Base-by-base conservation (phyloP, 2,888 invertebrate species). In the Pristionchus entomophagus region DNA sequence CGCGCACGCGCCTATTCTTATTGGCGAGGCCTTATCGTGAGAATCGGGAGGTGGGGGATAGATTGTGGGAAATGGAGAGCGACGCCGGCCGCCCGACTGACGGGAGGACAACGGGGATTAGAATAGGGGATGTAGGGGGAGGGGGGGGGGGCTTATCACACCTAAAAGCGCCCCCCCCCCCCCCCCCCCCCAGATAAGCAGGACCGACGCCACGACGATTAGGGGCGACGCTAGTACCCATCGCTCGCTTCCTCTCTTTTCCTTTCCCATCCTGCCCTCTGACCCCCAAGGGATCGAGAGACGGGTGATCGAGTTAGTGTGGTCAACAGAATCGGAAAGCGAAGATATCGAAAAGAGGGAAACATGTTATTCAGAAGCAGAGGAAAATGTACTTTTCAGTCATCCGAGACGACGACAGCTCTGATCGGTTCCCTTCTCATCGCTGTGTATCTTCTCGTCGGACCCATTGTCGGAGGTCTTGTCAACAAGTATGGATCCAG, bases 401-500 rank as follows among this genome's bases (percentile, higher is more conserved):
- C 95, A 87, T 95, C 95, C 32, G 95, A 95, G 90, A 95, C 96
- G 0, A 95, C 96, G 91, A 96, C 96, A 19, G 96, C 97, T 0
- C 95, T 96, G 84, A 96, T 97, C 62, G 96, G 96, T 78, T 97
- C 98, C 0, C 95, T 98, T 77, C 95, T 97, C 88, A 96, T 97
- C 83, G 99, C 98, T 86, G 96, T 96, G 94, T 98, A 98, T 94
- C 95, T 98, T 82, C 96, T 97, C 92, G 89, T 91, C 35, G 93
- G 91, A 87, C 99, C 99, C 3, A 96, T 98, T 93, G 97, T 97
- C 0, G 96, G 97, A 89, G 97, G 97, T 0, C 94, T 98, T 89
- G 97, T 97, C 56, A 99, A 98, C 94, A 96, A 96, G 91, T 98
- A 96, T 93, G 98, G 98, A 45, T 97, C 98, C 94, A 95, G 98